Percentiles rank a stretch among this genome's conserved stretches.
Conservation (phyloP, 2,797 vertebrate species). For the Carcharodon carcharias region DNA sequence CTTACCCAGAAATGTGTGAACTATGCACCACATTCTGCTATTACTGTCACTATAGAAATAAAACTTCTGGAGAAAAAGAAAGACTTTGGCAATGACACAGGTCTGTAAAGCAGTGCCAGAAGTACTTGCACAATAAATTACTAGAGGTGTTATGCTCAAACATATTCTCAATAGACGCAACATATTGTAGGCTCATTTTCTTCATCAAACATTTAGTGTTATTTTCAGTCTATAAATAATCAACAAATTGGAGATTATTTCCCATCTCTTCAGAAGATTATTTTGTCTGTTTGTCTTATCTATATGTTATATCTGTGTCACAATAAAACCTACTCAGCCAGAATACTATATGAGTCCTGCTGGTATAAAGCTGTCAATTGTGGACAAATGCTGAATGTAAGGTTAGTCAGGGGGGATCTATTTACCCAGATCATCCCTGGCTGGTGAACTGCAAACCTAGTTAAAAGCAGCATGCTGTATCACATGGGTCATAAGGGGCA, state of each 20-base stretch:
- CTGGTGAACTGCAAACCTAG: not conserved
- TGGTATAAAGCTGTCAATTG: not conserved
- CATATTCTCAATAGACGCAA: constrained; percentile 31
- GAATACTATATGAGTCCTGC: not conserved
- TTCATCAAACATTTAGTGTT: constrained; percentile 29
- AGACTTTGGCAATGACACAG: not conserved
- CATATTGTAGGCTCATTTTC: constrained; percentile 28
- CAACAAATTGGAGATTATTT: constrained; percentile 28
- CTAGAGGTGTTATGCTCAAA: constrained; percentile 21
- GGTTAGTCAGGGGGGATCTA: not conserved
- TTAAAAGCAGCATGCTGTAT: not conserved
- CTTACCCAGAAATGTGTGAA: not conserved
- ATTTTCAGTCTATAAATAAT: constrained; percentile 25
- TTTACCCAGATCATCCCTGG: not conserved
- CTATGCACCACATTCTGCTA: not conserved
- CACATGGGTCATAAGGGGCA: not conserved
- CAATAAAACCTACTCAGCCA: not conserved
- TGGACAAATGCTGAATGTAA: not conserved
- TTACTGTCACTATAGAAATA: not conserved
- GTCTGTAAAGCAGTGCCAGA: not conserved
- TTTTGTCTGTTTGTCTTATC: constrained; percentile 9
- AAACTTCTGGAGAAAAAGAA: not conserved
- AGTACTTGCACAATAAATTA: not conserved
- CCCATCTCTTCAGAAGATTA: not conserved
- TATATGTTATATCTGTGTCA: not conserved